phyloP scores from a whole-genome alignment of 2,888 invertebrate genomes.

The Drosophila borborema region DNA sequence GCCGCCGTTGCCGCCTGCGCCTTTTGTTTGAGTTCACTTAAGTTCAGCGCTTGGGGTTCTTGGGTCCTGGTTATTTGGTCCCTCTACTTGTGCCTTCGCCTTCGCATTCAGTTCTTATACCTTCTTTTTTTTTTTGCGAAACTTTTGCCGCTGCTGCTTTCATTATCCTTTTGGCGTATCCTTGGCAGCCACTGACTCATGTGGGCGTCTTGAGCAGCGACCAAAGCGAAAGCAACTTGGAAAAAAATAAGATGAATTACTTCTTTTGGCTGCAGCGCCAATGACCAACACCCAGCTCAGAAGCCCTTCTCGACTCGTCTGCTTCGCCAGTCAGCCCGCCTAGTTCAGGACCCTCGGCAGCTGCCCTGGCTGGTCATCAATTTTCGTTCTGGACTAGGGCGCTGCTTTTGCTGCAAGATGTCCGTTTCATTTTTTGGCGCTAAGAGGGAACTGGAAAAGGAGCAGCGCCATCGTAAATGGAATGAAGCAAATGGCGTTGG shows the following conservation, averaged over 20 bases:
- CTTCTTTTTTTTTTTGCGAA: conserved; percentile 41
- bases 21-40: conserved; percentile 82
- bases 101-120: conserved; percentile 1
- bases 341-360: conserved; percentile 46
- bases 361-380: conserved; percentile 71
- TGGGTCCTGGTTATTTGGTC: conserved; percentile 47
- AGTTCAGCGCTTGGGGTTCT: conserved; percentile 78
- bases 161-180: conserved; percentile 81
- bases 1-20: conserved; percentile 51
- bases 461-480: background rate
- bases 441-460: background rate
- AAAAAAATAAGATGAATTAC: conserved; percentile 81
- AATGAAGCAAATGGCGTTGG: background rate
- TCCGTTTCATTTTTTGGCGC: conserved; percentile 49
- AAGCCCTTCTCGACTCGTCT: background rate
- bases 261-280: conserved; percentile 81
- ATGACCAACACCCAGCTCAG: conserved; percentile 65
- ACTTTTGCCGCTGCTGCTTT: conserved; percentile 75
- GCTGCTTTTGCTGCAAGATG: conserved; percentile 54
- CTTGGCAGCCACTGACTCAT: conserved; percentile 73
- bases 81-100: conserved; percentile 36
- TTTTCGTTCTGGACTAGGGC: conserved; percentile 71
- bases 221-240: conserved; percentile 44
- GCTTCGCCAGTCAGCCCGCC: background rate
- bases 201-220: conserved; percentile 77